Conservation (phyloP, 2,888 invertebrate genomes). For the Acheta domesticus region DNA sequence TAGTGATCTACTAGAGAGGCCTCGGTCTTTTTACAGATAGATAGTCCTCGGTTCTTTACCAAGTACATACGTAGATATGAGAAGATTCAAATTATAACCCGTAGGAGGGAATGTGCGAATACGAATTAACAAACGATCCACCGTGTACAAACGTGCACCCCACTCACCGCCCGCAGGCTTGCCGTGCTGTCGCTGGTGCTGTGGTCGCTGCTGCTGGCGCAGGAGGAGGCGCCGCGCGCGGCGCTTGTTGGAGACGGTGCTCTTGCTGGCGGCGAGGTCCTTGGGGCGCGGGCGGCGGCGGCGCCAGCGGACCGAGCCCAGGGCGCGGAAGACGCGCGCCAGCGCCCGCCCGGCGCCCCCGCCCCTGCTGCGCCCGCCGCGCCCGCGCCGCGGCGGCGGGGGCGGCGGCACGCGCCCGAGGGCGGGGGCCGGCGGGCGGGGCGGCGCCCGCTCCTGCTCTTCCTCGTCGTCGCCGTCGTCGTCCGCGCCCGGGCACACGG, state of each 20-base stretch:
- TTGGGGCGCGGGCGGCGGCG: constrained; percentile 40
- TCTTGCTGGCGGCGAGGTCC: background rate
- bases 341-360: constrained; percentile 34
- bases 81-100: too few species aligned
- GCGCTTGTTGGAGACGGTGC: background rate
- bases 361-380: background rate
- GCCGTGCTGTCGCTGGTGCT: background rate
- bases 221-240: background rate
- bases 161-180: background rate
- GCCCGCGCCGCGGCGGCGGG: constrained; percentile 6
- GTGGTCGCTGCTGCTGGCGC: background rate
- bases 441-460: background rate
- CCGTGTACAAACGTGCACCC: background rate
- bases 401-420: background rate
- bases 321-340: constrained; percentile 46
- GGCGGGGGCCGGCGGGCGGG: background rate
- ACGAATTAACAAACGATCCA: too few species aligned
- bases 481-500: background rate
- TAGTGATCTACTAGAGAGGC: too few species aligned
- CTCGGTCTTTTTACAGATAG: too few species aligned
- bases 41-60: too few species aligned
- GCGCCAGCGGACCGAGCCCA: constrained; percentile 41
- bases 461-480: background rate
- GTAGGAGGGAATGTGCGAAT: too few species aligned
- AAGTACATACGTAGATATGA: too few species aligned